Conservation (phyloP, 2,113 vertebrate genomes). For the Pedetes capensis region DNA sequence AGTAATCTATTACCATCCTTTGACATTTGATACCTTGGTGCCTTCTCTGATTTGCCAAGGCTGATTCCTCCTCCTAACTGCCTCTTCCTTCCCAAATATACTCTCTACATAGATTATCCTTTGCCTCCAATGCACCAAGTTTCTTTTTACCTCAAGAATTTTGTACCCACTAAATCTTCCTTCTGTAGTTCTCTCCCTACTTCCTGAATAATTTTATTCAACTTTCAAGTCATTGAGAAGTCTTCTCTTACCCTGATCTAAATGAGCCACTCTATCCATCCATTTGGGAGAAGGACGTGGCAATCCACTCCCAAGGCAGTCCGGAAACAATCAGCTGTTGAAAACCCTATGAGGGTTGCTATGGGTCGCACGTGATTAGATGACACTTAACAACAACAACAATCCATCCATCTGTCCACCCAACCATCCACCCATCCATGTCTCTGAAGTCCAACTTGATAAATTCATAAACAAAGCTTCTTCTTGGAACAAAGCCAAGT, state of each 20-base stretch:
- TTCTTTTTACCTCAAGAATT: neutral
- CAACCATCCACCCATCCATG: neutral
- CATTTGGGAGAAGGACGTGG: too few species aligned
- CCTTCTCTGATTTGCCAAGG: neutral
- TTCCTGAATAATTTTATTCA: neutral
- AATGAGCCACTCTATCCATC: neutral
- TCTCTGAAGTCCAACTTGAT: neutral
- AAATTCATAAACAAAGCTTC: neutral
- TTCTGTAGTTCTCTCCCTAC: neutral
- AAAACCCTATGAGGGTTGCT: too few species aligned
- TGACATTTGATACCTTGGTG: neutral
- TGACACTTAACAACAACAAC: too few species aligned
- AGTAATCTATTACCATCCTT: neutral
- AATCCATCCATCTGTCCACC: too few species aligned
- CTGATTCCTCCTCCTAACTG: neutral
- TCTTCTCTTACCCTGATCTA: neutral
- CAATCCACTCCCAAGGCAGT: too few species aligned
- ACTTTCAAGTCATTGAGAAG: neutral
- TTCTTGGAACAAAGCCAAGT: neutral
- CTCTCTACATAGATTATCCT: neutral
- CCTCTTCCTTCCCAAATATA: neutral
- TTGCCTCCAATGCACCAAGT: neutral
- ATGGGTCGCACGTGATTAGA: too few species aligned
- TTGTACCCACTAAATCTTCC: neutral
- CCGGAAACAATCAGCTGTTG: too few species aligned